These are phyloP conservation scores for Pseudomyrmex flavicornis DNA, from an alignment of 1,140 invertebrate genomes.

Conservation along the genomic window DNA sequence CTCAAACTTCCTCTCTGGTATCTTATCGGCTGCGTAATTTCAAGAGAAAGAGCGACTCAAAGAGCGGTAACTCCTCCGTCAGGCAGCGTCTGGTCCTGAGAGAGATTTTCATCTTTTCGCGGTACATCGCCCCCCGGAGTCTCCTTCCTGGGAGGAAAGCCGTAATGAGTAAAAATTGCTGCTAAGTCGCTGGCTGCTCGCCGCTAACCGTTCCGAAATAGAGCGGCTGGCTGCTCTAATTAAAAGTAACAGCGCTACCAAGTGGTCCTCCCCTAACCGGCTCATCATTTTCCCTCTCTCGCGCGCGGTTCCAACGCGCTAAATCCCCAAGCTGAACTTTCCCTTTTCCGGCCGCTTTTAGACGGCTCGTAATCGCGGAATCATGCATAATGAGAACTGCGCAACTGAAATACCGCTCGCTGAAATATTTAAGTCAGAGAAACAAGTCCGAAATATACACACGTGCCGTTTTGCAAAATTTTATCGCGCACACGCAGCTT, in stretches of 20 bases:
- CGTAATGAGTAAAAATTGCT: slow-evolving; percentile 78
- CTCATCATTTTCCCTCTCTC: slow-evolving; percentile 28
- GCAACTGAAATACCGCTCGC: background rate
- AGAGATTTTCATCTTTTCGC: slow-evolving; percentile 46
- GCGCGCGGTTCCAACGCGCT: slow-evolving; percentile 36
- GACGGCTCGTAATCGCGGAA: slow-evolving; percentile 58
- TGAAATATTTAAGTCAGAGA: slow-evolving; percentile 8
- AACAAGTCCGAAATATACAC: background rate
- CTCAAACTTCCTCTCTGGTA: background rate
- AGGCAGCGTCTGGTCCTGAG: background rate
- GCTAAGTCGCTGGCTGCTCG: slow-evolving; percentile 66
- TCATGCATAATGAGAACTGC: slow-evolving; percentile 41
- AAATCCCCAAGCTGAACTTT: slow-evolving; percentile 48
- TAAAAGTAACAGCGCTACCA: slow-evolving; percentile 76
- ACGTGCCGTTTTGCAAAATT: background rate
- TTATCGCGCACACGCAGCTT: background rate
- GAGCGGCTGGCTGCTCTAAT: slow-evolving; percentile 70
- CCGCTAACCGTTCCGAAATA: slow-evolving; percentile 70
- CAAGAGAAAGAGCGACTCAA: background rate
- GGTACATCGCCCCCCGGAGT: slow-evolving; percentile 11
- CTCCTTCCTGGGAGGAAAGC: slow-evolving; percentile 9
- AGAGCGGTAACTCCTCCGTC: background rate
- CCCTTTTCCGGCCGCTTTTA: slow-evolving; percentile 41
- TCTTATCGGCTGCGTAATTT: background rate
- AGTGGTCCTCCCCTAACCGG: slow-evolving; percentile 47